Percentiles rank a stretch among this genome's conserved stretches.
Evolutionary conservation across 2,113 vertebrate genomes (phyloP).

Genomic region (Pygoscelis antarcticus): DNA sequence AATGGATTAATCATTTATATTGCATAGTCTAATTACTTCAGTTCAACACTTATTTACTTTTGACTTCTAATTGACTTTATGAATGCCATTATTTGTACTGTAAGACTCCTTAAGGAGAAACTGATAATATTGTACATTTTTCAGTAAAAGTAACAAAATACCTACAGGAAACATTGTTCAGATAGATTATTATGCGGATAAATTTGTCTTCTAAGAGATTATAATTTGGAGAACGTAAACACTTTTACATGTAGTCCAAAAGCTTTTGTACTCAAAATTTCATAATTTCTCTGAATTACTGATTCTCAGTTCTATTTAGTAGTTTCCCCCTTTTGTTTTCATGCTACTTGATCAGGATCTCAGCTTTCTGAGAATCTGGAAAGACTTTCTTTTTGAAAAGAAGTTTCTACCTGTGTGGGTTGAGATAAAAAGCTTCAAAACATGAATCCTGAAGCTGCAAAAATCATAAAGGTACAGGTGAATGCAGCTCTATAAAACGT

Average conservation of each 20-base stretch:
- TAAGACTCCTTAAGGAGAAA: not conserved
- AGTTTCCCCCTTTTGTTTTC: not conserved
- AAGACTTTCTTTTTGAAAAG: not conserved
- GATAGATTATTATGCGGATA: not conserved
- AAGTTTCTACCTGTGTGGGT: not conserved
- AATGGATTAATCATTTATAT: conserved; percentile 28
- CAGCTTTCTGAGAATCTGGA: not conserved
- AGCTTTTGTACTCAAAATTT: not conserved
- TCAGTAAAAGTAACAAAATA: not conserved
- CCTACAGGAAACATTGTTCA: not conserved
- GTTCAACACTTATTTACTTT: conserved; percentile 57
- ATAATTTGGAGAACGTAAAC: not conserved
- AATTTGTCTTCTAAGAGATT: not conserved
- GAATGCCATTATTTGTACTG: conserved; percentile 10
- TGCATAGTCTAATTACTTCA: conserved; percentile 26
- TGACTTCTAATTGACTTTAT: conserved; percentile 56
- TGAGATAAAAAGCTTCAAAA: not conserved
- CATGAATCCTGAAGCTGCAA: not conserved
- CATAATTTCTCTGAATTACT: not conserved
- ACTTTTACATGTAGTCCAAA: not conserved
- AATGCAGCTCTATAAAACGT: not conserved
- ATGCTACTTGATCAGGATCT: not conserved
- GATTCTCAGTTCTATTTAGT: not conserved
- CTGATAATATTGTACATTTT: not conserved
- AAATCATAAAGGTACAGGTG: not conserved